A percentile compares a stretch with the other conserved stretches of the same genome.
Conservation (phyloP, 2,113 vertebrate species). For the Dipodomys ordii region DNA sequence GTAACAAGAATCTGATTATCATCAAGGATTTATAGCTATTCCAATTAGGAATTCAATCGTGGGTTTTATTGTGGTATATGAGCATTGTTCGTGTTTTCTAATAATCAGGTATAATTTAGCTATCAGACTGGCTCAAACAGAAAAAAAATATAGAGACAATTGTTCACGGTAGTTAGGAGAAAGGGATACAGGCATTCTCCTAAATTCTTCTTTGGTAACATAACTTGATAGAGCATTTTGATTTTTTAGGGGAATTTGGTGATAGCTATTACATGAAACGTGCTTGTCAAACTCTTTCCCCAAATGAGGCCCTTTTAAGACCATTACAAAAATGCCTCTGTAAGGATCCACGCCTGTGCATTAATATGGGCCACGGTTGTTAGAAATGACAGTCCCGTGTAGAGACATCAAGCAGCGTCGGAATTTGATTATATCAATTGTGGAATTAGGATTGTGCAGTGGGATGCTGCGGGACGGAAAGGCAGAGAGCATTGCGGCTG, state of each 20-base stretch:
- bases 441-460: neutral
- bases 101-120: neutral
- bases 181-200: neutral
- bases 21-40: constrained; percentile 32
- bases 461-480: neutral
- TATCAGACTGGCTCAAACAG: neutral
- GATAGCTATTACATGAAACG: constrained; percentile 33
- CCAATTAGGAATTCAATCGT: neutral
- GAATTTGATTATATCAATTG: neutral
- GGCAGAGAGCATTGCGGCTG: neutral
- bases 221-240: neutral
- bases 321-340: neutral
- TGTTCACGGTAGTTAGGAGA: neutral
- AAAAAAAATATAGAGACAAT: constrained; percentile 7
- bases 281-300: neutral
- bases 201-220: neutral
- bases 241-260: constrained; percentile 13
- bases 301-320: neutral
- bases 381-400: neutral
- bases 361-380: neutral
- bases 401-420: neutral
- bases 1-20: constrained; percentile 27
- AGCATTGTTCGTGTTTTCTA: neutral
- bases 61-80: neutral
- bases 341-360: neutral